Evolutionary conservation across 2,797 vertebrate genomes (phyloP).

Genomic region (Crocodylus rhombifer): DNA sequence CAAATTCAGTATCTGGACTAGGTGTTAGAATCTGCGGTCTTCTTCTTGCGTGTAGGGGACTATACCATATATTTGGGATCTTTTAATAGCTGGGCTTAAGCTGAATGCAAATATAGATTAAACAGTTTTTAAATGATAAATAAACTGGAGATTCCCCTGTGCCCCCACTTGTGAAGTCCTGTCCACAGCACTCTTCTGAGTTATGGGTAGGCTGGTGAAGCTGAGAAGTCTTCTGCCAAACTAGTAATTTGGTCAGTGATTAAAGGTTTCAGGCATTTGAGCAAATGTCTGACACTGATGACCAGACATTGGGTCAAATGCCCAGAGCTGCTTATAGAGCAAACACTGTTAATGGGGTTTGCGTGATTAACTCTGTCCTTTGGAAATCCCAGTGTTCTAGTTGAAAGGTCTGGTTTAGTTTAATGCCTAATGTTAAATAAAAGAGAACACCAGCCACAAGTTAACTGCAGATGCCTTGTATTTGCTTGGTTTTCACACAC

Average conservation of each 20-base stretch:
- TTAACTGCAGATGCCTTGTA: too few species aligned
- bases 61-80: neutral
- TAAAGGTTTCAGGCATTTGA: neutral
- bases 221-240: neutral
- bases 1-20: neutral
- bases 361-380: constrained; percentile 13
- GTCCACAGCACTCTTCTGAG: neutral
- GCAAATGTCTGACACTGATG: neutral
- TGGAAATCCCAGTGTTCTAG: neutral
- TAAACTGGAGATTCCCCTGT: neutral
- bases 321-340: neutral
- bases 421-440: too few species aligned
- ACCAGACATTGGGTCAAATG: neutral
- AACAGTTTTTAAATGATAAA: neutral
- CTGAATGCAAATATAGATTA: neutral
- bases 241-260: neutral
- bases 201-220: neutral
- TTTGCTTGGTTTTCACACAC: neutral
- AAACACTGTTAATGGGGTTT: neutral
- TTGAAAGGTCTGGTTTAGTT: too few species aligned
- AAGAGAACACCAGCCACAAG: too few species aligned
- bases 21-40: neutral
- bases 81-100: neutral
- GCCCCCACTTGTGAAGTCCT: neutral
- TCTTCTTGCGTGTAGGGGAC: neutral